These are phyloP conservation scores for Macrobrachium rosenbergii DNA, from an alignment of 1,140 invertebrate genomes.

Conservation along the genomic window DNA sequence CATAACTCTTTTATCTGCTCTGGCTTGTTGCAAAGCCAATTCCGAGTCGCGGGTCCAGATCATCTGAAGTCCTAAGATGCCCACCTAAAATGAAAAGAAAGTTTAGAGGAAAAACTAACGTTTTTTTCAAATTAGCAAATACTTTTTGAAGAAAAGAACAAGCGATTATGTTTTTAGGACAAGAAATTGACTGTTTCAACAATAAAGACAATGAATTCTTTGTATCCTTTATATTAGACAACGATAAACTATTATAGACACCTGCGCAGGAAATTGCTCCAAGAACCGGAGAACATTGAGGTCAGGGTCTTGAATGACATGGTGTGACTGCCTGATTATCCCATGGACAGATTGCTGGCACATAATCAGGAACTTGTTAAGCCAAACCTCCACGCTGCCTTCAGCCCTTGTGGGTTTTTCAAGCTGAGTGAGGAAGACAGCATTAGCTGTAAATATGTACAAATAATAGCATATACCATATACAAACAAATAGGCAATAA, in stretches of 20 bases:
- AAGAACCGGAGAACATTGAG: constrained; percentile 89
- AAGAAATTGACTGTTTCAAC: too few relatives aligned
- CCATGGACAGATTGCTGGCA: constrained; percentile 92
- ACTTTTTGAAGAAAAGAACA: too few relatives aligned
- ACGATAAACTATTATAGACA: constrained; percentile 68
- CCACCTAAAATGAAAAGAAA: constrained; percentile 75
- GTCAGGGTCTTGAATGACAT: constrained; percentile 87
- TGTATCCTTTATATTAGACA: too few relatives aligned
- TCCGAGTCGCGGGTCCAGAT: constrained; percentile 96
- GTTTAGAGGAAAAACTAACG: too few relatives aligned
- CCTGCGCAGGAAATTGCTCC: constrained; percentile 94
- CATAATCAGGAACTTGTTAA: constrained; percentile 88
- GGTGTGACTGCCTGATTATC: constrained; percentile 88
- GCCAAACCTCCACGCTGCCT: constrained; percentile 97
- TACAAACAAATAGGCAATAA: too few relatives aligned
- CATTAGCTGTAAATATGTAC: too few relatives aligned
- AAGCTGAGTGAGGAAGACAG: constrained; percentile 73
- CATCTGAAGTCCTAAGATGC: constrained; percentile 96
- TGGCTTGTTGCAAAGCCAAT: constrained; percentile 87
- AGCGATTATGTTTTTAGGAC: too few relatives aligned
- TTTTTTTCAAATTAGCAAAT: too few relatives aligned
- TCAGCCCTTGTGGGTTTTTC: constrained; percentile 93
- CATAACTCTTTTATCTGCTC: constrained; percentile 96
- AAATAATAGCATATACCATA: too few relatives aligned
- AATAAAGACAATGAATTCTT: too few relatives aligned